A percentile compares a stretch with the other conserved stretches of the same genome.
Conservation (phyloP, 2,113 vertebrate genomes). For the Odontesthes bonariensis region DNA sequence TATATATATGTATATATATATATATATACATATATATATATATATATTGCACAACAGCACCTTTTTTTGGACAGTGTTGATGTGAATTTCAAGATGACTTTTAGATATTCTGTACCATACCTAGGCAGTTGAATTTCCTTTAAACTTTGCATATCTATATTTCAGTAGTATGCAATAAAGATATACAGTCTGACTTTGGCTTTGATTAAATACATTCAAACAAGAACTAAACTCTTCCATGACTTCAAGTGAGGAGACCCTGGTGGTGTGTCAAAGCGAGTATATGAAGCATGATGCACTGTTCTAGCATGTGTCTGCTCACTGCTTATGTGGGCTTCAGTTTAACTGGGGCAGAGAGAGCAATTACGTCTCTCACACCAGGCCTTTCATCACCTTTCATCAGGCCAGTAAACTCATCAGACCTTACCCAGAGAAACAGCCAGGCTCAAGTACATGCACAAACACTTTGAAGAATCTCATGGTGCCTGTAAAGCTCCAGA, state of each 20-base stretch:
- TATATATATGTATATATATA: neutral
- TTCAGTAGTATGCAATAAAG: conserved; percentile 28
- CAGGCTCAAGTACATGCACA: conserved; percentile 11
- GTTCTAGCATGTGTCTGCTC: neutral
- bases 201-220: conserved; percentile 14
- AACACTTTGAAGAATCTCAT: conserved; percentile 18
- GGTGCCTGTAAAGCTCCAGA: conserved; percentile 26
- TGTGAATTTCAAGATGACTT: neutral
- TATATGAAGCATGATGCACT: conserved; percentile 23
- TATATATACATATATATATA: neutral
- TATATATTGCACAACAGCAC: neutral
- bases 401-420: conserved; percentile 32
- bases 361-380: conserved; percentile 1
- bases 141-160: conserved; percentile 5
- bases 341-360: conserved; percentile 56
- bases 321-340: conserved; percentile 8
- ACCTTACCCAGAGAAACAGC: conserved; percentile 21
- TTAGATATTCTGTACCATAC: conserved; percentile 9
- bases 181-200: neutral
- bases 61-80: too few species aligned
- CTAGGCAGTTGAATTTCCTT: conserved; percentile 3
- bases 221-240: conserved; percentile 52
- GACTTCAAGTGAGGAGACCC: conserved; percentile 42
- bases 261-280: conserved; percentile 40
- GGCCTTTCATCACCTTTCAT: conserved; percentile 20